Evolutionary conservation across 2,113 vertebrate species (phyloP), one percentile per base, ranked within the genome.

Genomic region (Tylochromis polylepis): DNA sequence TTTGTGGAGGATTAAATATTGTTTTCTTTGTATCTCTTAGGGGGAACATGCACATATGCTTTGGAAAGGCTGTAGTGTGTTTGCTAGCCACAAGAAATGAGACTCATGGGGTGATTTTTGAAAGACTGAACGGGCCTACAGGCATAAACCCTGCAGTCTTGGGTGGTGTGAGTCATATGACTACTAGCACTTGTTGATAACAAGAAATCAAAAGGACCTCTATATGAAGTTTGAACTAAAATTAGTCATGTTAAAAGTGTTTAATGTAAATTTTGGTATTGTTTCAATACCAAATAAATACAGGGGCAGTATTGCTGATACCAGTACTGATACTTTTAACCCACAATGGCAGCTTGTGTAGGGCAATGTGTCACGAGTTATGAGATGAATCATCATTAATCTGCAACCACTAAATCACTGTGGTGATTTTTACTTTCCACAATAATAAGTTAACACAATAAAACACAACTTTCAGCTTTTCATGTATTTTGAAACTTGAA

Each of bases 151-250:
- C 31, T 38, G 49, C 20, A 79, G 20, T 15, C 51, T 36, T 56
- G 20, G 20, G 31, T 38, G 16, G 46, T 53, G 18, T 77, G 18
- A n/a, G 31, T 56, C 3, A 53, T 31, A n/a, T n/a, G 46, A 29
- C 43, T 31, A 51, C 6, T 8, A 77, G 43, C 11, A 3, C 49
- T 51, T 77, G 77, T n/a, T 31, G 77, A 56, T 56, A 79, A 22
- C 5, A 56, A n/a, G 31, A 79, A 79, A 56, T 56, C 75, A 11
- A 56, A 56, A 77, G 27, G 46, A 29, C 27, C 16, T 2, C 46
- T 53, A 27, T 27, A 12, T 29, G 0, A 8, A 1, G 38, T 75
- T 1, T 49, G 0, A 18, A 49, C 5, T 75, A 29, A 75, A 75
- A 49, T 27, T 49, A 75, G 24, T 75, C 70, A 31, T 31, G 24